Evolutionary conservation across 1,140 invertebrate genomes (phyloP).

Genomic region (Helicoverpa armigera): DNA sequence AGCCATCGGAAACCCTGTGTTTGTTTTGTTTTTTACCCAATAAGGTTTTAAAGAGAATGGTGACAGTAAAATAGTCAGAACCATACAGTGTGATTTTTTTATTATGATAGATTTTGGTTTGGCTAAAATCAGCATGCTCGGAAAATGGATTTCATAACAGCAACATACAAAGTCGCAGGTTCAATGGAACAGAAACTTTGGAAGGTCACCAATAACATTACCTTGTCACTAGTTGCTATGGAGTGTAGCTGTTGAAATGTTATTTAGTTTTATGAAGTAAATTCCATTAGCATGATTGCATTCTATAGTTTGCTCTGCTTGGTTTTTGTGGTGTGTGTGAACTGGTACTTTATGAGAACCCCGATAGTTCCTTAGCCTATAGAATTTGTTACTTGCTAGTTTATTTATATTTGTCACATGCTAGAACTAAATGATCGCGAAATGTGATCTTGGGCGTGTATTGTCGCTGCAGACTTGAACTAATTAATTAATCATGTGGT

Average conservation of each 20-base stretch:
- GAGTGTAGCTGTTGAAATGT: slow-evolving; percentile 8
- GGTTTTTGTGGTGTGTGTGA: slow-evolving; percentile 37
- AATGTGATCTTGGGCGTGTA: not conserved
- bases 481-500: slow-evolving; percentile 23
- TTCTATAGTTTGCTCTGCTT: slow-evolving; percentile 28
- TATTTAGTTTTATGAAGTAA: slow-evolving; percentile 22
- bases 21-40: not conserved
- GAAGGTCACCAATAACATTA: not conserved
- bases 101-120: not conserved
- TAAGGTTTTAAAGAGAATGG: not conserved
- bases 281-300: slow-evolving; percentile 35
- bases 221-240: not conserved
- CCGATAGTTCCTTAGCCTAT: not conserved
- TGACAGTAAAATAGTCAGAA: no score
- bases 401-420: not conserved
- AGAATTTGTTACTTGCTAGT: not conserved
- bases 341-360: not conserved
- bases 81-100: not conserved
- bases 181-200: not conserved
- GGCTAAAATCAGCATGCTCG: not conserved
- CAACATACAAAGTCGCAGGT: not conserved
- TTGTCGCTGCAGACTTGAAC: slow-evolving; percentile 14
- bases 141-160: not conserved
- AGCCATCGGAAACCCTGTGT: not conserved
- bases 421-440: not conserved